Base-by-base conservation (phyloP, 1,140 invertebrate species). In the Lepidurus packardi region DNA sequence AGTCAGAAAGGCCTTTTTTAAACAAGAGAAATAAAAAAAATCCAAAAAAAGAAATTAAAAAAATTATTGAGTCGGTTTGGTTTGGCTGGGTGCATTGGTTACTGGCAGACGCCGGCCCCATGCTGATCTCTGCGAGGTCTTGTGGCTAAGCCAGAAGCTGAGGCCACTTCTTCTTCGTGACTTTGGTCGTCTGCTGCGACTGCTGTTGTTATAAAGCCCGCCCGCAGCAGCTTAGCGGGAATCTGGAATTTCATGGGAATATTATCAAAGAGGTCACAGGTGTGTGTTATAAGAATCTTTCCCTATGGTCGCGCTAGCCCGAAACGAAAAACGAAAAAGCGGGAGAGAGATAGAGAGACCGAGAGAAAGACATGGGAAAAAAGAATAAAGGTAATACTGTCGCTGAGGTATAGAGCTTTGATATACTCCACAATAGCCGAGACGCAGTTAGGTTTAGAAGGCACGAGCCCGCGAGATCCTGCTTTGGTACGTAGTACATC, bases 241-340 rank as follows among this genome's bases (percentile, higher is more conserved):
- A 65, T 65, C 53, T 65, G 53, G 53, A 65, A 65, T 65, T 65
- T 65, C 53, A 65, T 65, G 53, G 53, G 53, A 65, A 65, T 65
- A 65, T 16, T 65, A 65, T 65, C 53, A 21, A 13, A 65, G 53
- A 65, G 53, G 53, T 65, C 53, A 65, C 53, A 65, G 53, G 53
- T 65, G 53, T 65, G 53, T 65, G 53, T 65, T 65, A 65, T 65
- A 65, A 65, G 53, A 16, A 65, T 65, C 53, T 65, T 65, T 21
- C 16, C 21, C 53, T 13, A 65, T 65, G 53, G 53, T 21, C 53
- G 47, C 47, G 21, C 47, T n/a, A 65, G 47, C 47, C 47, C 21
- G 53, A 16, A 65, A 65, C 16, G 9, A 16, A 65, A 65, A 65
- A 21, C 16, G 53, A 65, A 16, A 65, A 65, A 65, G 25, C 25